Base-by-base conservation (phyloP, 2,888 invertebrate genomes). In the Luperina testacea region DNA sequence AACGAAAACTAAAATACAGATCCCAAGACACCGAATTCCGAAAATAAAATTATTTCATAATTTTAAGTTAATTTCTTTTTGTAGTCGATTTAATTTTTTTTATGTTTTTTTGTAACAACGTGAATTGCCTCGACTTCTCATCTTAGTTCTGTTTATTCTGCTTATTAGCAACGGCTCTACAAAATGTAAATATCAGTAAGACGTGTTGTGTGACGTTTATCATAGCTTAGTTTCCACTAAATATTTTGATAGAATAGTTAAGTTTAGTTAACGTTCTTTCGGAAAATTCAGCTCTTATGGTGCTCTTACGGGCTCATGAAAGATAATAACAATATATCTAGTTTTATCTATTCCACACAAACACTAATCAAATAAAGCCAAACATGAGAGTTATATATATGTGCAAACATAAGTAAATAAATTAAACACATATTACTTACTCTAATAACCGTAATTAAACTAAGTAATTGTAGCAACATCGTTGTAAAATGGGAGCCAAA, bases 321-420 rank as follows among this genome's bases (percentile, higher is more conserved):
- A 75, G 59, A 78, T 67, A 72, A 57, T 71, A 67, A n/a, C n/a
- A n/a, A 8, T 38, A 24, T 61, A 78, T 79, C 3, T 65, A 61
- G 27, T 72, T 38, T 74, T 84, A 84, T 86, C 82, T 72, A 45
- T 61, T 59, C 17, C 27, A 64, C 20, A 11, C 45, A n/a, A 61
- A 68, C 42, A 24, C 45, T 64, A 53, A 68, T 64, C 61, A 67
- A 69, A 75, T 53, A 72, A 72, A 53, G 51, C 24, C 64, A 77
- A 74, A 86, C 53, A 75, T 20, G 42, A 53, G 38, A 71, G 51
- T 59, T 48, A 64, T 6, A 38, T 6, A 38, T 38, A 42, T 45
- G 61, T 65, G 53, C 6, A 59, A 69, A 84, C 42, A 51, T 69
- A 63, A n/a, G 59, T n/a, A n/a, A 68, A 68, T 80, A 53, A 59